Conservation (phyloP, 2,113 vertebrate genomes). For the Pluvialis apricaria region DNA sequence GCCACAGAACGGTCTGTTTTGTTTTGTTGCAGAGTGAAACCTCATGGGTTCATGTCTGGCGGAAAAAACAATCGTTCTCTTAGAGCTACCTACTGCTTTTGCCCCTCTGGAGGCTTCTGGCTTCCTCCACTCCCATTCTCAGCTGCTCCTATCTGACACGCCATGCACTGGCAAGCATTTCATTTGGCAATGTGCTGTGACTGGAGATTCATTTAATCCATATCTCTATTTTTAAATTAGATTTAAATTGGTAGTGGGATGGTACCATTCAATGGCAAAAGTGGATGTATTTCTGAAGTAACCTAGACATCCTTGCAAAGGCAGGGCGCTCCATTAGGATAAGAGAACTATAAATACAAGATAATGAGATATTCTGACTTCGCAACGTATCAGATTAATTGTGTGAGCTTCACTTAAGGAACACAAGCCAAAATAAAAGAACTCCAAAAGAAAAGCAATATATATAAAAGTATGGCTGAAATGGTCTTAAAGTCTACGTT, state of each 20-base stretch:
- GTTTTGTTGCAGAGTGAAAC: background rate
- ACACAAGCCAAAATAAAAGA: background rate
- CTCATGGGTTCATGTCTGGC: background rate
- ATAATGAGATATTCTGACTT: background rate
- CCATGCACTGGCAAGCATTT: background rate
- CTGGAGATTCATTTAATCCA: background rate
- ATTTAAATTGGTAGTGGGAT: background rate
- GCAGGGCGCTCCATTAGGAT: background rate
- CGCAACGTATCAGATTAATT: background rate
- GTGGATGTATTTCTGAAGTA: background rate
- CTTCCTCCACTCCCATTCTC: background rate
- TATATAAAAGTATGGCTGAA: background rate
- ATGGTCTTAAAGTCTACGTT: background rate
- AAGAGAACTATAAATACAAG: background rate
- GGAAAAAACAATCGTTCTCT: background rate
- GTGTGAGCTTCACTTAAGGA: background rate
- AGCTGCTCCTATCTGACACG: background rate
- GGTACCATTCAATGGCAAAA: background rate
- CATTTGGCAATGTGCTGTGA: background rate
- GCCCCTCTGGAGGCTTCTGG: background rate
- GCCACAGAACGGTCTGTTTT: background rate
- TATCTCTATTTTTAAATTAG: background rate
- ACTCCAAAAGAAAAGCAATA: background rate
- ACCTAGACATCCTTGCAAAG: background rate
- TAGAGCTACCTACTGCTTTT: background rate